Conservation (phyloP, 1,140 invertebrate species). For the Heterodera carotae region DNA sequence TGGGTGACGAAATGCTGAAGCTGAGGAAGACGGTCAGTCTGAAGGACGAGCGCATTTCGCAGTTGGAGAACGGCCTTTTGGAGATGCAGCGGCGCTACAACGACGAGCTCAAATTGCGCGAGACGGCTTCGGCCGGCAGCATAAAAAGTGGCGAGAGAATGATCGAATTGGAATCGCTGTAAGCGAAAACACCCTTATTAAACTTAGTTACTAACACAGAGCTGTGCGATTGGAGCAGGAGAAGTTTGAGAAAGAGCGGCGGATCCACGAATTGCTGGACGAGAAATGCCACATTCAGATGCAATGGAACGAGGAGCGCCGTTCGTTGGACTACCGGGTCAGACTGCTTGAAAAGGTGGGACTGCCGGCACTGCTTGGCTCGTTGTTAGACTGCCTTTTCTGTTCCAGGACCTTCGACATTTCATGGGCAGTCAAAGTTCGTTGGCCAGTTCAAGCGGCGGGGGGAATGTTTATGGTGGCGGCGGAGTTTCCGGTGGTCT, state of each 20-base stretch:
- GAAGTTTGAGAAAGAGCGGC: constrained; percentile 42
- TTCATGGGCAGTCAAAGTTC: constrained; percentile 36
- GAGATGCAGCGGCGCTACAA: constrained; percentile 41
- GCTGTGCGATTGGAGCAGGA: constrained; percentile 36
- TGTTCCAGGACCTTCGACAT: constrained; percentile 28
- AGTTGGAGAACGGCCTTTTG: constrained; percentile 37
- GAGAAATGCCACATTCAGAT: constrained; percentile 44
- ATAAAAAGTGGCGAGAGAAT: constrained; percentile 2
- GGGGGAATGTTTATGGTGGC: neutral
- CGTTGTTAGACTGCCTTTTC: neutral
- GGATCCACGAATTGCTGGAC: constrained; percentile 44
- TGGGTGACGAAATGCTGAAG: constrained; percentile 37
- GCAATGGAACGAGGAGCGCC: constrained; percentile 45
- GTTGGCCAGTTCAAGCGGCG: constrained; percentile 17
- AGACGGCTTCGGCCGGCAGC: neutral
- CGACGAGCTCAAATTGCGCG: constrained; percentile 32
- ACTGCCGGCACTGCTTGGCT: neutral
- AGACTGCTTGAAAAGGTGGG: constrained; percentile 37
- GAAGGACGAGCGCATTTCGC: constrained; percentile 46
- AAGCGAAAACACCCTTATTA: neutral
- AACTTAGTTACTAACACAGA: neutral
- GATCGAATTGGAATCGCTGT: constrained; percentile 25
- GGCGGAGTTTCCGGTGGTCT: neutral
- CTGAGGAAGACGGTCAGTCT: constrained; percentile 34
- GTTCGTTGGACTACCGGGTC: constrained; percentile 42